Conservation (phyloP, 2,113 vertebrate genomes). For the Elephantulus edwardii region DNA sequence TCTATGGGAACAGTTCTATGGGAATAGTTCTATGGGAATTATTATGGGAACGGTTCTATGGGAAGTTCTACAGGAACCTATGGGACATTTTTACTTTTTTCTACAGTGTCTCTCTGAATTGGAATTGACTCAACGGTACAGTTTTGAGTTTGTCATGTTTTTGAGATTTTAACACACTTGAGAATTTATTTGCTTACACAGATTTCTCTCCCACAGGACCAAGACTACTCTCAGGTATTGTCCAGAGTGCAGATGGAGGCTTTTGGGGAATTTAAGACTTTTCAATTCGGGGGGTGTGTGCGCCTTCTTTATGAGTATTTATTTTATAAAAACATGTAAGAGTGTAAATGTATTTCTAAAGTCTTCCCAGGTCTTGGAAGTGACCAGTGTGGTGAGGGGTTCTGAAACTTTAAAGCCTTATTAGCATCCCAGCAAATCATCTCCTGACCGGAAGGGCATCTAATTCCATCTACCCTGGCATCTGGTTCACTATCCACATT, state of each 20-base stretch:
- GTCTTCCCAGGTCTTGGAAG: not conserved
- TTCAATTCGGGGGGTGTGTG: fast-evolving
- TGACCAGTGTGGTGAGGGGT: not conserved
- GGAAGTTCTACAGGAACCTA: too few relatives aligned
- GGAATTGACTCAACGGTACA: not conserved
- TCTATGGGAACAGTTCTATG: too few relatives aligned
- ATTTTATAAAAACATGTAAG: not conserved
- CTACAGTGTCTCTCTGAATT: not conserved
- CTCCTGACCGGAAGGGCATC: not conserved
- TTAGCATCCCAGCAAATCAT: not conserved
- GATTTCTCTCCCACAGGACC: not conserved
- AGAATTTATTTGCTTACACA: not conserved
- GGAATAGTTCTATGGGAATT: too few relatives aligned
- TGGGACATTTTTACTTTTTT: not conserved
- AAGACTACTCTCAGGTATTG: not conserved
- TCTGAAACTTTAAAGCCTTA: not conserved
- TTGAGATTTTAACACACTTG: not conserved
- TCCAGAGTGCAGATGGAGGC: not conserved
- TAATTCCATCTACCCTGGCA: not conserved
- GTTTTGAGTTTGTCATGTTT: not conserved
- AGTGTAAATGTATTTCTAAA: not conserved
- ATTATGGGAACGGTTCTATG: too few relatives aligned
- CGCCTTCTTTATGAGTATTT: not conserved
- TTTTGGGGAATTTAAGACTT: not conserved
- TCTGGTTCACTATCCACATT: not conserved